phyloP scores from a whole-genome alignment of 2,113 vertebrate genomes.

The Taurulus bubalis region DNA sequence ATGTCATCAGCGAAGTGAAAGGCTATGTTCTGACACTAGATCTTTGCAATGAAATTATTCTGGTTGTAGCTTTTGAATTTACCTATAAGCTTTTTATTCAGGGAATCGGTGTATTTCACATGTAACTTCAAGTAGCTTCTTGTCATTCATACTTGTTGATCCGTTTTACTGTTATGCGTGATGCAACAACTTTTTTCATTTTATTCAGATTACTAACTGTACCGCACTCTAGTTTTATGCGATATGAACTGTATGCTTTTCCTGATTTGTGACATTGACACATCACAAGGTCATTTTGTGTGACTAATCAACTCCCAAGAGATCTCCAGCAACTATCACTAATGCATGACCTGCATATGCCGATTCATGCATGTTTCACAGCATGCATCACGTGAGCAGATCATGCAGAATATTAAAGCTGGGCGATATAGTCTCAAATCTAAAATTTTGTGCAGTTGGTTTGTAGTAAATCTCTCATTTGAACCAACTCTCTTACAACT shows the following conservation, averaged over 20 bases:
- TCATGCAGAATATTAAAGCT: constrained; percentile 17
- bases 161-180: not conserved
- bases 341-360: constrained; percentile 64
- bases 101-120: not conserved
- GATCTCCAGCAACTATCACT: constrained; percentile 50
- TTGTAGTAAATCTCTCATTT: not conserved
- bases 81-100: not conserved
- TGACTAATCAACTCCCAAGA: constrained; percentile 35
- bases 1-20: not conserved
- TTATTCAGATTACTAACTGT: not conserved
- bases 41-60: not conserved
- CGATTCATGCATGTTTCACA: constrained; percentile 62
- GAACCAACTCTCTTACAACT: not conserved
- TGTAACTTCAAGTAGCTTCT: not conserved
- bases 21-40: no score
- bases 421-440: not conserved
- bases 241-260: constrained; percentile 12
- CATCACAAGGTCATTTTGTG: constrained; percentile 54
- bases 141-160: not conserved
- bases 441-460: not conserved
- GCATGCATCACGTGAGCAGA: constrained; percentile 5
- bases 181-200: not conserved
- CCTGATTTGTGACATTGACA: constrained; percentile 54
- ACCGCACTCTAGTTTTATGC: not conserved
- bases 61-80: constrained; percentile 7